These are phyloP conservation scores for Drosophila prolongata DNA, from an alignment of 2,888 invertebrate species.

Conservation along the genomic window DNA sequence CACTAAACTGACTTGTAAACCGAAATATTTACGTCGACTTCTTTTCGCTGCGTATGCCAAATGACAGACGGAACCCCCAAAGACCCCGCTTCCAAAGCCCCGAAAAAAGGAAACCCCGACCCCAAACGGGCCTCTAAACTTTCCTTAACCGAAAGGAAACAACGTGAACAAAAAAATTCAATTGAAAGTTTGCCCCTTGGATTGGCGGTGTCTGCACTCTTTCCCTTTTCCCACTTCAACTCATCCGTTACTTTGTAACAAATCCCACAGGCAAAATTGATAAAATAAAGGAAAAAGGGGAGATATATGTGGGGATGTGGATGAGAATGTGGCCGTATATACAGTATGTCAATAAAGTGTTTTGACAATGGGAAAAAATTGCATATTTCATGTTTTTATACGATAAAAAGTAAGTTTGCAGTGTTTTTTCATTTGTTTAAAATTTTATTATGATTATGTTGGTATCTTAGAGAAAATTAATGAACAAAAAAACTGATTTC, in stretches of 20 bases:
- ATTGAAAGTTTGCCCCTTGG: conserved; percentile 81
- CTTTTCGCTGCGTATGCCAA: conserved; percentile 47
- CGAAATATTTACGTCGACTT: conserved; percentile 71
- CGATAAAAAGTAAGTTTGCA: no score
- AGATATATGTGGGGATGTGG: conserved; percentile 29
- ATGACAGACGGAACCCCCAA: conserved; percentile 54
- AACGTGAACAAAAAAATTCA: conserved; percentile 67
- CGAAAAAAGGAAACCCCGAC: conserved; percentile 26
- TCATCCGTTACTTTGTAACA: conserved; percentile 74
- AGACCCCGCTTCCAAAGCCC: neutral
- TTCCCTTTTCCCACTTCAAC: conserved; percentile 30
- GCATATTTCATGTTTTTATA: no score
- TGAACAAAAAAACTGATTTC: no score
- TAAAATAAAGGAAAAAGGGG: conserved; percentile 55
- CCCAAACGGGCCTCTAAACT: conserved; percentile 36
- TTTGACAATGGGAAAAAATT: no score
- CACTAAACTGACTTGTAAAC: conserved; percentile 82
- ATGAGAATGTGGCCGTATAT: neutral
- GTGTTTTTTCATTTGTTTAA: no score
- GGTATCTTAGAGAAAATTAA: no score
- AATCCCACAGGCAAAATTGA: conserved; percentile 81
- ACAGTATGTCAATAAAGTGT: no score
- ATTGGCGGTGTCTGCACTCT: conserved; percentile 53
- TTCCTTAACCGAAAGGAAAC: conserved; percentile 42
- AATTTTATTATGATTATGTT: no score